Percentiles rank a stretch among this genome's conserved stretches.
These are phyloP conservation scores for Hemibagrus wyckioides DNA, from an alignment of 2,113 vertebrate genomes.

Conservation along the genomic window DNA sequence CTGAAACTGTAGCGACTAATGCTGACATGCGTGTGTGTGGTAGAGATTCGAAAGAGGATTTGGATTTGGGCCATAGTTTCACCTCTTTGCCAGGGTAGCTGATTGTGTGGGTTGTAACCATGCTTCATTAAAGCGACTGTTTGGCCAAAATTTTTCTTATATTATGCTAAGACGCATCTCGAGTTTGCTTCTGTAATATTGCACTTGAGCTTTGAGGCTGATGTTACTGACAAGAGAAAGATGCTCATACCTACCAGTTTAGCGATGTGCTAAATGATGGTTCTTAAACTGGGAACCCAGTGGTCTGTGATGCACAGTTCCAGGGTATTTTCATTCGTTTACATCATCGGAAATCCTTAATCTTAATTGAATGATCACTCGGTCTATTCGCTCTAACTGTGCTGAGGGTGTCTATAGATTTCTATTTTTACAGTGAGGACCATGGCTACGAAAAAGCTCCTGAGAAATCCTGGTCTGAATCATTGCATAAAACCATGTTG, in stretches of 20 bases:
- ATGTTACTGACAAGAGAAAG: background rate
- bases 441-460: background rate
- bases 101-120: background rate
- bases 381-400: too few relatives aligned
- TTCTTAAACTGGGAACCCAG: background rate
- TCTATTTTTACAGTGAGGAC: background rate
- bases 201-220: background rate
- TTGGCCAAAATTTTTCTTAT: background rate
- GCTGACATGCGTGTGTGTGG: constrained; percentile 1
- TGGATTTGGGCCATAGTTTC: background rate
- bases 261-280: background rate
- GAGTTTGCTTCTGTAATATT: background rate
- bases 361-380: background rate
- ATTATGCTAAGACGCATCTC: background rate
- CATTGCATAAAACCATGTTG: background rate
- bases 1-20: constrained; percentile 15
- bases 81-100: background rate
- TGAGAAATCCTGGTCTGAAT: background rate
- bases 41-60: background rate
- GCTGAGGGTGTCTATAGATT: too few relatives aligned
- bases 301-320: background rate
- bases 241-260: background rate
- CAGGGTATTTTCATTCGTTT: background rate
- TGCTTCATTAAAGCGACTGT: background rate
- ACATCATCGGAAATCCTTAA: background rate